Evolutionary conservation across 2,888 invertebrate genomes (phyloP).

Genomic region (Lasioglossum leucozonium): DNA sequence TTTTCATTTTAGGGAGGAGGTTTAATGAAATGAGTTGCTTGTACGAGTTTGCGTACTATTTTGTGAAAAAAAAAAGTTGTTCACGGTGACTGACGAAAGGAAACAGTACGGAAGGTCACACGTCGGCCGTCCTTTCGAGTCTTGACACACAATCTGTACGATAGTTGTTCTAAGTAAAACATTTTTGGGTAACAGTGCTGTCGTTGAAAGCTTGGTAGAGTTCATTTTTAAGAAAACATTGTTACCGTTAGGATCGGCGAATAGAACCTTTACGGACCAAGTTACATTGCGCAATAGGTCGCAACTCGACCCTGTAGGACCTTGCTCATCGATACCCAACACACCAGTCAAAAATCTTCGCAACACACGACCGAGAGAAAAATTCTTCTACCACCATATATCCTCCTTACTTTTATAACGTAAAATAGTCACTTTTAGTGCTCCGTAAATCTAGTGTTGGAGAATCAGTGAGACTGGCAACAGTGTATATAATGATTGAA

Average conservation of each 20-base stretch:
- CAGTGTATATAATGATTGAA: background rate
- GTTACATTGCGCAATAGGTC: background rate
- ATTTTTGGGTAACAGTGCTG: background rate
- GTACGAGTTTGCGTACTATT: no score
- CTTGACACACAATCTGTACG: background rate
- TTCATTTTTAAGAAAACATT: background rate
- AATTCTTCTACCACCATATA: background rate
- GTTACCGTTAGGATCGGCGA: background rate
- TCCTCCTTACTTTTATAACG: background rate
- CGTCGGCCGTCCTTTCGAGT: no score
- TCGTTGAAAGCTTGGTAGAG: background rate
- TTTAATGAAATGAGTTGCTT: no score
- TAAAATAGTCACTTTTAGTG: background rate
- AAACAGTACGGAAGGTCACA: no score
- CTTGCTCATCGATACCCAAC: background rate
- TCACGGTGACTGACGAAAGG: no score
- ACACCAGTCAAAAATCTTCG: background rate
- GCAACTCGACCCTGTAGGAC: background rate
- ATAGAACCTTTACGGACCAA: background rate
- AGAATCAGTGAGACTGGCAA: no score
- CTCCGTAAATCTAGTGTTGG: background rate
- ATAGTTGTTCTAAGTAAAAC: background rate
- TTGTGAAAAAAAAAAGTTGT: no score
- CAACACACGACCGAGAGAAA: background rate
- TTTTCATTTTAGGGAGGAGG: no score